Evolutionary conservation across 2,797 vertebrate species (phyloP), one percentile per base, ranked within the genome.

Genomic region (Craterocephalus amniculus): DNA sequence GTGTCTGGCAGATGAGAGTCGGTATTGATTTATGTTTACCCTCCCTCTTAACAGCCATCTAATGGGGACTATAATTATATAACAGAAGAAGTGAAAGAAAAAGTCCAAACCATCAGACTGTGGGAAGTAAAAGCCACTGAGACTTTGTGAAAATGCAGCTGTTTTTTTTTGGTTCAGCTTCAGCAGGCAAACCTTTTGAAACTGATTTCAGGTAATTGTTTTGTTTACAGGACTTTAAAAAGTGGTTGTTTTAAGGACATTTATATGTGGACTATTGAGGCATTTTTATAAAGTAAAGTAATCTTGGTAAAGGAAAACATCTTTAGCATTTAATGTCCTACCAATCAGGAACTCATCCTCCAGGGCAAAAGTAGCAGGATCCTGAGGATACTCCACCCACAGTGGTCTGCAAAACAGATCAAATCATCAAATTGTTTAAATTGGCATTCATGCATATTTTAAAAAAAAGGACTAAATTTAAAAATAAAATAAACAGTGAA

Each of bases 371-470:
- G 93, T 91, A 68, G 91, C 83, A 1, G 87, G 68, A 76, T 95
- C 94, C 78, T 89, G 89, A 57, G 95, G 92, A 87, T 95, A 95
- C 79, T 95, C 94, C 81, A 94, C 91, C 94, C 95, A 95, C 81
- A 95, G 79, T 0, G 94, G 92, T 78, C 94, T 95, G 63, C 1
- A 70, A 84, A 29, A 84, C 14, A 82, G 12, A 81, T 1, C 45
- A 0, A 48, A 2, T 48, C 22, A 6, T 45, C 2, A 61, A 4
- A 38, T 40, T 16, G 45, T 26, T 13, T 32, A 32, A 4, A 67
- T 12, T 6, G n/a, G 36, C 26, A 27, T 5, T 9, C 8, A 55
- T 6, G 5, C 11, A 20, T n/a, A 24, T 40, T 16, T 6, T 12
- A 22, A n/a, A 56, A 31, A 43, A 38, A 12, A 1, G 13, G 12